Conservation (phyloP, 2,113 vertebrate genomes). For the Psilopogon haemacephalus region DNA sequence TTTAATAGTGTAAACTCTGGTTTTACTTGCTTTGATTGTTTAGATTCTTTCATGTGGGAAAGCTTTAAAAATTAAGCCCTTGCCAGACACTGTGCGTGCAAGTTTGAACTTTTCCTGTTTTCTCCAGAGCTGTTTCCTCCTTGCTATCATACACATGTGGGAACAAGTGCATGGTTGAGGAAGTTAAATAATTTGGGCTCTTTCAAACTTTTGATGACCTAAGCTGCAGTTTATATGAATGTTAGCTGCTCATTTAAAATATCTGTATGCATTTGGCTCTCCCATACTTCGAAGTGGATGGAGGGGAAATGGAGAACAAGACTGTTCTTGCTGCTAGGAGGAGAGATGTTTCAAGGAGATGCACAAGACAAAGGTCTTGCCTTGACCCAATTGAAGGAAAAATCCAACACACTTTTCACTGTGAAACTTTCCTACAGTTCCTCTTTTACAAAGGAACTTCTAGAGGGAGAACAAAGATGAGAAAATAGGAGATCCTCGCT, state of each 20-base stretch:
- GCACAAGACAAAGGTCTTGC: not conserved
- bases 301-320: not conserved
- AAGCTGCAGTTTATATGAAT: not conserved
- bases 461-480: not conserved
- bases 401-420: not conserved
- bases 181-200: constrained; percentile 7
- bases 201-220: constrained; percentile 32
- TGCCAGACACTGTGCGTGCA: not conserved
- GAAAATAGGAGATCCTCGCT: not conserved
- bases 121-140: constrained; percentile 40
- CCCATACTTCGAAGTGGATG: not conserved
- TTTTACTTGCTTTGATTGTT: constrained; percentile 34
- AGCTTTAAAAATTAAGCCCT: not conserved
- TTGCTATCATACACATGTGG: not conserved
- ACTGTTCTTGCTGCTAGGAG: not conserved
- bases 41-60: constrained; percentile 44
- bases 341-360: not conserved
- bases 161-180: not conserved
- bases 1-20: not conserved
- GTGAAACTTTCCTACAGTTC: not conserved
- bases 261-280: not conserved
- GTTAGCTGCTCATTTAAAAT: not conserved
- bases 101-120: constrained; percentile 49
- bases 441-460: not conserved
- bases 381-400: not conserved